Percentiles rank a stretch among this genome's conserved stretches.
phyloP scores from a whole-genome alignment of 1,140 invertebrate species.

The Carcinoscorpius rotundicauda region DNA sequence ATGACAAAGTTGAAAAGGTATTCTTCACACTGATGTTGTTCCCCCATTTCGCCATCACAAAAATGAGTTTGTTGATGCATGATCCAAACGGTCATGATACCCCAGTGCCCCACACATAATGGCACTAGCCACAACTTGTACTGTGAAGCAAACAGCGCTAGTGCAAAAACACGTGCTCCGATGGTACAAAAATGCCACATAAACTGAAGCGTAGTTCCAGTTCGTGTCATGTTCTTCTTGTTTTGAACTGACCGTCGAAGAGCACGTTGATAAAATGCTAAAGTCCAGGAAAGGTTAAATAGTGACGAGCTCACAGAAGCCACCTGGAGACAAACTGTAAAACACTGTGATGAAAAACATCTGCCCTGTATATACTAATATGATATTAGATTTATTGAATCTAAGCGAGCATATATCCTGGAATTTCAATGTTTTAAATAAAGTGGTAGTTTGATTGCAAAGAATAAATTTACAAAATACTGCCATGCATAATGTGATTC shows the following conservation, averaged over 20 bases:
- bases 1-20: conserved; percentile 38
- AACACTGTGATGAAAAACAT: conserved; percentile 3
- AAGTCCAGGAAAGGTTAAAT: conserved; percentile 34
- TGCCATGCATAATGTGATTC: no score
- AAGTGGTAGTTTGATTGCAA: no score
- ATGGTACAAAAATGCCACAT: conserved; percentile 32
- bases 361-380: no score
- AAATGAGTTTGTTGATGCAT: conserved; percentile 35
- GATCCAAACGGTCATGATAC: conserved; percentile 38
- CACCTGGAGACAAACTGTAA: conserved; percentile 23
- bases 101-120: conserved; percentile 36
- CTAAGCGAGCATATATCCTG: no score
- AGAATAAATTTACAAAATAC: no score
- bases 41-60: conserved; percentile 28
- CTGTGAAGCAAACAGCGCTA: conserved; percentile 25
- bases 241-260: conserved; percentile 34
- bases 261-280: conserved; percentile 38
- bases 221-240: conserved; percentile 30
- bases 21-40: conserved; percentile 28
- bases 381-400: conserved; percentile 1
- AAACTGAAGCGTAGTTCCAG: conserved; percentile 33
- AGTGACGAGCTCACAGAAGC: conserved; percentile 25
- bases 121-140: conserved; percentile 25
- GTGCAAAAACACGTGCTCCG: conserved; percentile 21
- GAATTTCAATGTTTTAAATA: no score